Base-by-base conservation (phyloP, 2,113 vertebrate species). In the Ranitomeya variabilis region DNA sequence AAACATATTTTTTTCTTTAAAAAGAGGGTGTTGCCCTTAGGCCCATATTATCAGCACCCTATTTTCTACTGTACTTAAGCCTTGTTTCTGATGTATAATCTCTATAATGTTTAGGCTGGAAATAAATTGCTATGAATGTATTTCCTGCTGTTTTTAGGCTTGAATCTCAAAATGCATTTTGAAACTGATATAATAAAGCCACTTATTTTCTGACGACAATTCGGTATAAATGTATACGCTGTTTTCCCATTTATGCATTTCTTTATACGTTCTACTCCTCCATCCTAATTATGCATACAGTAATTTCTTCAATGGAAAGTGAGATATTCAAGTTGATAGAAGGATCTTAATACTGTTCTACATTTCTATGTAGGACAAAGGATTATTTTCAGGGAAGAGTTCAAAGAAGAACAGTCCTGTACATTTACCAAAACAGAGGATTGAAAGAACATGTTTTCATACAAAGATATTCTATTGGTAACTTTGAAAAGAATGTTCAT, bases 401-500 rank as follows among this genome's bases (percentile, higher is more conserved):
- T 86, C 67, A 74, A 86, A 86, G 18, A 51, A 78, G 54, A 77
- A 62, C 15, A 59, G 21, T 78, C 9, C 54, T 78, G 85, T 78
- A 31, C 19, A 45, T 66, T 79, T 86, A 54, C 59, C 85, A 86
- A 51, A 60, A 79, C 23, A 13, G 23, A 85, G 67, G 23, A 73
- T 73, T 74, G 73, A 55, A 60, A 86, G 45, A 77, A 45, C 45
- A 87, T 64, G 62, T 73, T 87, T 87, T 55, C 16, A 59, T 45
- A 52, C 79, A 87, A 81, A 37, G 26, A 67, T 81, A 62, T 73
- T 71, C 66, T 21, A 73, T 66, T 73, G 19, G 11, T 81, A 73
- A 31, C 18, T 71, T 73, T 14, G 37, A 81, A 73, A 87, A 87
- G 52, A 87, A 73, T 87, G 64, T 87, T 87, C 74, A 54, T 23